Evolutionary conservation across 2,113 vertebrate species (phyloP).

Genomic region (Anser cygnoides): DNA sequence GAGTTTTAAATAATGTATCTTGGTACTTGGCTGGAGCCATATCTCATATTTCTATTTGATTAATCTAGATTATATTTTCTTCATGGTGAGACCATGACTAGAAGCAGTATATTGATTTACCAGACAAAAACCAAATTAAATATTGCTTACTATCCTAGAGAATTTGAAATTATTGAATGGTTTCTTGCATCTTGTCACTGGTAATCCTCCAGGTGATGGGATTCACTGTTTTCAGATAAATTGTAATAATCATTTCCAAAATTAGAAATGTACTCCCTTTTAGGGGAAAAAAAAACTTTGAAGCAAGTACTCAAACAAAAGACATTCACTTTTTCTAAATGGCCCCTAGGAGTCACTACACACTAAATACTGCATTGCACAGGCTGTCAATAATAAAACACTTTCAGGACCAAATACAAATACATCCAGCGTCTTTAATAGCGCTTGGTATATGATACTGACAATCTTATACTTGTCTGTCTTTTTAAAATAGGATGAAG

Average conservation of each 20-base stretch:
- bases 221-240: not conserved
- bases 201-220: not conserved
- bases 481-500: not conserved
- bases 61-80: not conserved
- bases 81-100: not conserved
- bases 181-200: not conserved
- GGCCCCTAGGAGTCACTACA: not conserved
- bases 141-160: not conserved
- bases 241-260: not conserved
- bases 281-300: not conserved
- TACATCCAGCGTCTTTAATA: not conserved
- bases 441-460: not conserved
- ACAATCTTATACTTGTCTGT: not conserved
- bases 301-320: not conserved
- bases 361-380: not conserved
- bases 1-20: constrained; percentile 55
- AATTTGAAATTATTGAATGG: not conserved
- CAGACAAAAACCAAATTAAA: not conserved
- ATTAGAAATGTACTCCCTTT: not conserved
- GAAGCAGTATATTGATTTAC: not conserved
- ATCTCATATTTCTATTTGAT: constrained; percentile 7
- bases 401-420: not conserved
- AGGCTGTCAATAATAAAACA: not conserved
- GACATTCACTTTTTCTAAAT: not conserved
- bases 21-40: not conserved